Evolutionary conservation across 2,888 invertebrate genomes (phyloP).

Genomic region (Lypha dubia): DNA sequence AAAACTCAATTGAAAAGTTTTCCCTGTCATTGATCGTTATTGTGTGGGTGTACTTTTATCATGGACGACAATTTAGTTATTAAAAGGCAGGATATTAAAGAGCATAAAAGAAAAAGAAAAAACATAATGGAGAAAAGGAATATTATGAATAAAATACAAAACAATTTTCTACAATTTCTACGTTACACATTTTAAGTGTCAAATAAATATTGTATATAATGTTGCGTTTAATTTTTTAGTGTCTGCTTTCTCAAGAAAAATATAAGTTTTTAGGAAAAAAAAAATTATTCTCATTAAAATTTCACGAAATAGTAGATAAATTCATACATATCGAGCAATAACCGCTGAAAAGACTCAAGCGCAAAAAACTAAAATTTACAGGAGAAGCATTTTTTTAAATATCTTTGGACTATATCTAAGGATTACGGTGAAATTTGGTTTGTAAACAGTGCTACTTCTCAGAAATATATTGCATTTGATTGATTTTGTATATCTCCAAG

Average conservation of each 20-base stretch:
- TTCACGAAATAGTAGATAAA: no score
- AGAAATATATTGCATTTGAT: no score
- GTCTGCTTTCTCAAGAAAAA: no score
- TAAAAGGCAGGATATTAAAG: conserved; percentile 42
- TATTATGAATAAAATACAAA: conserved; percentile 16
- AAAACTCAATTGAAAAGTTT: conserved; percentile 64
- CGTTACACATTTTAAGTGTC: conserved; percentile 59
- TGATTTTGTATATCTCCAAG: no score
- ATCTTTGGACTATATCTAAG: no score
- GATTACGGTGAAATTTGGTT: no score
- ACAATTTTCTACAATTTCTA: conserved; percentile 45
- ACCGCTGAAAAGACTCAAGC: no score
- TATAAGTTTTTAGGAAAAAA: no score
- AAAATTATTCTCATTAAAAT: no score
- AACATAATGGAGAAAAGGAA: not conserved
- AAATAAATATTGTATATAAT: conserved; percentile 31
- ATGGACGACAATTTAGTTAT: conserved; percentile 40
- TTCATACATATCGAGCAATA: not conserved
- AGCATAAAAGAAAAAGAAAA: conserved; percentile 36
- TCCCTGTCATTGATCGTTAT: conserved; percentile 67
- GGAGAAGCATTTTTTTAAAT: not conserved
- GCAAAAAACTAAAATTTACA: not conserved
- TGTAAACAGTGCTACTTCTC: no score
- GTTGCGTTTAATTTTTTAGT: conserved; percentile 5
- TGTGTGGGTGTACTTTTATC: conserved; percentile 52